A percentile compares a stretch with the other conserved stretches of the same genome.
Evolutionary conservation across 2,113 vertebrate species (phyloP).

Genomic region (Steatornis caripensis): DNA sequence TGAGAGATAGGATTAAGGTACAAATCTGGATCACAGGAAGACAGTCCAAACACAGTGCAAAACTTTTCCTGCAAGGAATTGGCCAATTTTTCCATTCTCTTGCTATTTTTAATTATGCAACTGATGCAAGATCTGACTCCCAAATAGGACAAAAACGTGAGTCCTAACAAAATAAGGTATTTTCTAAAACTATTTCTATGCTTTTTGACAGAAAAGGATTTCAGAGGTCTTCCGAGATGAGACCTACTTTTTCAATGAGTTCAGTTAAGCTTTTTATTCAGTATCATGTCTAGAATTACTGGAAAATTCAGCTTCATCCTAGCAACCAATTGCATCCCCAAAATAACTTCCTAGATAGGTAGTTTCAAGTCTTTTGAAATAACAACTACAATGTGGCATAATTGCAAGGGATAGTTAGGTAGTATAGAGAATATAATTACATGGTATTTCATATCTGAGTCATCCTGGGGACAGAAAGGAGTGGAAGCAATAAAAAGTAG

Average conservation of each 20-base stretch:
- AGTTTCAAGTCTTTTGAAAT: background rate
- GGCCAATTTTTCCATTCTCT: background rate
- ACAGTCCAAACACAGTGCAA: background rate
- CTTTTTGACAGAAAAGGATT: background rate
- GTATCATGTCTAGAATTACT: background rate
- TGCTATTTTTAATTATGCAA: background rate
- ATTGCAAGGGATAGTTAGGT: conserved; percentile 5
- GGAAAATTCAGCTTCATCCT: background rate
- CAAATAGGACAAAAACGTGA: background rate
- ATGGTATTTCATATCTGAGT: background rate
- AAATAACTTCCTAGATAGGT: conserved; percentile 8
- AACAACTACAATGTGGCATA: background rate
- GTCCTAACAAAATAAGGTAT: background rate
- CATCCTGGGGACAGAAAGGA: background rate
- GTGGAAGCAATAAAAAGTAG: conserved; percentile 12
- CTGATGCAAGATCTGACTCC: background rate
- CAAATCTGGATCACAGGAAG: background rate
- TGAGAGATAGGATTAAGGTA: background rate
- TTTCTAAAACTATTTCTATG: background rate
- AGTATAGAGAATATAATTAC: background rate
- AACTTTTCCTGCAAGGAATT: background rate
- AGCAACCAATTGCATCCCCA: background rate
- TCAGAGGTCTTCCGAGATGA: background rate
- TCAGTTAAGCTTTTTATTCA: background rate
- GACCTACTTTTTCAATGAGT: background rate